Evolutionary conservation across 2,888 invertebrate species (phyloP), one percentile per base, ranked within the genome.

Genomic region (Eurytoma adleriae): DNA sequence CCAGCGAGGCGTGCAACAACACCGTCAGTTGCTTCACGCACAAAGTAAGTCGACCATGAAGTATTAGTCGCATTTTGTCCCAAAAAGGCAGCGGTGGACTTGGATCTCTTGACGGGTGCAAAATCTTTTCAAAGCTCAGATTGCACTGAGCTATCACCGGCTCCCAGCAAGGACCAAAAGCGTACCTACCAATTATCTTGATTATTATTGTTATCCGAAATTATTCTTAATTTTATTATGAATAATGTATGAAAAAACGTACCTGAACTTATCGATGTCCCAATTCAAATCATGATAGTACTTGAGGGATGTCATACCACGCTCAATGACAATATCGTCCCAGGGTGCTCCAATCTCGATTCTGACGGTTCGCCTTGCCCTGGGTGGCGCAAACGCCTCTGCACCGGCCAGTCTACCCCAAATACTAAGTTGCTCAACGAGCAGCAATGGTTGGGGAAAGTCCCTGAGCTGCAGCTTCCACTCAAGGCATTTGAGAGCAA

Each of bases 151-250:
- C 96, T 78, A 98, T 95, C 18, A 97, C 97, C 0, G 99, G 99
- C 89, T 99, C 99, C 99, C 99, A 99, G 90, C 99, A 99, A 0
- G 99, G 98, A 0, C 99, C 99, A 89, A 99, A 99, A 0, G 99
- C 98, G 89, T 98, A 96, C 88, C 96, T 96, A 30, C 1, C 16
- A 57, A 56, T 76, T 20, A 14, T 62, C 10, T 62, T 18, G 14
- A 59, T 50, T 18, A 70, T 4, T 48, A n/a, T 18, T 67, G 0
- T 10, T 24, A 62, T 10, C 16, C 24, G 2, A 24, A 24, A 24
- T 24, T 24, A 62, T 10, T 30, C n/a, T n/a, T n/a, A n/a, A n/a
- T n/a, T n/a, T n/a, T n/a, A n/a, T n/a, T n/a, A n/a, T n/a, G n/a
- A n/a, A n/a, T n/a, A n/a, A n/a, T n/a, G n/a, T n/a, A n/a, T n/a